Conservation (phyloP, 2,797 vertebrate genomes). For the Eleutherodactylus coqui region DNA sequence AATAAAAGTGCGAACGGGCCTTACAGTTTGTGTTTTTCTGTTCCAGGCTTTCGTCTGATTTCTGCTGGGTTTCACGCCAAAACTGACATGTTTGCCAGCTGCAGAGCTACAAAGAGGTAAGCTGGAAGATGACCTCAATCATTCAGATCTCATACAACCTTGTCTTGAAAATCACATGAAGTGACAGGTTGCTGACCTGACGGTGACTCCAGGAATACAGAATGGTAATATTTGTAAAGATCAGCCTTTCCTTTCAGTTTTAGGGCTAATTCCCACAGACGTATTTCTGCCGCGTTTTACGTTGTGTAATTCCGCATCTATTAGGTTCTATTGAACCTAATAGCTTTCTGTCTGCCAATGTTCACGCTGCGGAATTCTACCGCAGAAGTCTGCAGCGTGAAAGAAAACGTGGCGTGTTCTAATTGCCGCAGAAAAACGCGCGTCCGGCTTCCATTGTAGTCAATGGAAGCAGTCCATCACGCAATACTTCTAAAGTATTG, state of each 20-base stretch:
- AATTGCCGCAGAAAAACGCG: too few species aligned
- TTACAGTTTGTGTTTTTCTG: neutral
- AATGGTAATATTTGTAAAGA: neutral
- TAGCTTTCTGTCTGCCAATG: too few species aligned
- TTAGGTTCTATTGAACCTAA: too few species aligned
- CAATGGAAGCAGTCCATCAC: too few species aligned
- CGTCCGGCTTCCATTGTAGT: too few species aligned
- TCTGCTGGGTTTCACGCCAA: slow-evolving; percentile 66
- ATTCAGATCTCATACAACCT: slow-evolving; percentile 28
- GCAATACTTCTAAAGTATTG: too few species aligned
- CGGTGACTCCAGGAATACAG: neutral
- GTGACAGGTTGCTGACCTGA: neutral
- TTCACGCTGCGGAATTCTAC: too few species aligned
- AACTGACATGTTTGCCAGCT: slow-evolving; percentile 77
- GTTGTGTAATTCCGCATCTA: too few species aligned
- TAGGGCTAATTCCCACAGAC: too few species aligned
- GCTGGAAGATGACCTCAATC: slow-evolving; percentile 41
- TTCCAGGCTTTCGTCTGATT: slow-evolving; percentile 69
- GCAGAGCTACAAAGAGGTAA: slow-evolving; percentile 76
- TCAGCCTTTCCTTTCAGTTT: neutral
- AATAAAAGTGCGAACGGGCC: neutral
- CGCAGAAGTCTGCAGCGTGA: too few species aligned
- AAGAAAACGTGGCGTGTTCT: too few species aligned
- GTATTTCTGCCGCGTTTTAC: too few species aligned
- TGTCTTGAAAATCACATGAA: neutral